Evolutionary conservation across 1,140 invertebrate genomes (phyloP), one percentile per base, ranked within the genome.

Genomic region (Lasaia peninsularis): DNA sequence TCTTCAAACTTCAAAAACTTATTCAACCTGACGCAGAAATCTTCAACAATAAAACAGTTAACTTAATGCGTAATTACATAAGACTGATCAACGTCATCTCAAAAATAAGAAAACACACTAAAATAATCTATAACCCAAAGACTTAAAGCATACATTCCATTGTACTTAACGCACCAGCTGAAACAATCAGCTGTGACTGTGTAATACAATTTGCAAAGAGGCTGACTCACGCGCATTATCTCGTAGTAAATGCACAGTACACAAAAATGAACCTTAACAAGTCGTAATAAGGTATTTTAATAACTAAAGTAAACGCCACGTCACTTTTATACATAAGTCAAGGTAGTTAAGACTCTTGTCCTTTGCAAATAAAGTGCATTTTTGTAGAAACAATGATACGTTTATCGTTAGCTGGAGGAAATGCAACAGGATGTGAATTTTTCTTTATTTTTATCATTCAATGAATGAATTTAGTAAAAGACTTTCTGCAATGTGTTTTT

Each of bases 381-480:
- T 48, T 48, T 21, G 11, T 48, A 11, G n/a, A 1, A 21, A 48
- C 40, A 48, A 48, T 11, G 40, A 18, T 10, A 48, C 40, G 24
- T 28, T 48, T 44, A 48, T 48, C 40, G 18, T 44, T 3, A 28
- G 18, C 11, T 21, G 40, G 40, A 14, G 40, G 40, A 48, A 48
- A 21, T 20, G 18, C 40, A 48, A 2, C 40, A 48, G 40, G 40
- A 48, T 48, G 40, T 20, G 18, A 48, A 20, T 48, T 48, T 48
- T 48, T 48, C 40, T 48, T 21, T 48, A 48, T 48, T 48, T 48
- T 28, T 48, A 48, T 20, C 40, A 48, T 48, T 48, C 20, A 48
- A 48, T 48, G 40, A 48, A 48, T 21, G 40, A 48, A 2, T 28
- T 28, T 7, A 28, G 24, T 7, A 28, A 28, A 7, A 28, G 24